phyloP scores from a whole-genome alignment of 2,113 vertebrate genomes.

The Dascyllus trimaculatus region DNA sequence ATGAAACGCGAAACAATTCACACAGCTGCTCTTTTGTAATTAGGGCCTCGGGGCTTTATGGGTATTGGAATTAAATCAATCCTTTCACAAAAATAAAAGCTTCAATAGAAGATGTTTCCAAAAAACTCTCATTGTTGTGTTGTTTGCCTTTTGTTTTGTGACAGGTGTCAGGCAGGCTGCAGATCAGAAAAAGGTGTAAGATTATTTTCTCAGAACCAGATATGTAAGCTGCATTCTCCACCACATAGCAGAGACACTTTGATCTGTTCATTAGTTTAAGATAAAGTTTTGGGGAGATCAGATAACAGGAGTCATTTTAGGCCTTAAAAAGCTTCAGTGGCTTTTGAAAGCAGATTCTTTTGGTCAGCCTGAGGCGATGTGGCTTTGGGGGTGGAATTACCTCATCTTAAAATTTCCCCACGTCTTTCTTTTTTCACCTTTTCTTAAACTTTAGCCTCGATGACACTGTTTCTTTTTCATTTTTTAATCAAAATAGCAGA shows the following conservation, averaged over 20 bases:
- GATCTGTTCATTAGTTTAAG: conserved; percentile 75
- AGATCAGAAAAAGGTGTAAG: conserved; percentile 6
- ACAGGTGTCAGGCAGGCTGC: conserved; percentile 49
- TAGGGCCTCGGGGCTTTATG: no score
- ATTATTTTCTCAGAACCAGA: conserved; percentile 16
- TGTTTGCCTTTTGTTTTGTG: background rate
- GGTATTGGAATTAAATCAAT: background rate
- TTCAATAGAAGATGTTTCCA: no score
- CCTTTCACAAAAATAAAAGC: no score
- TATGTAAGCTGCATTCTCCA: conserved; percentile 43
- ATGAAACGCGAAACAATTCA: background rate
- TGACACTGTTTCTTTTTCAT: background rate
- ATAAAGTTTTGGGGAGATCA: conserved; percentile 73
- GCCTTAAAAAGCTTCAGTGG: conserved; percentile 71
- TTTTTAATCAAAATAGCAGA: background rate
- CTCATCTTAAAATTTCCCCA: conserved; percentile 59
- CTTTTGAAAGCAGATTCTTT: conserved; percentile 81
- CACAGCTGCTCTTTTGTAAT: background rate
- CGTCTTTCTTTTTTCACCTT: conserved; percentile 23
- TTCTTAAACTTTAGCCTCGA: conserved; percentile 22
- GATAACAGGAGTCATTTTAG: conserved; percentile 74
- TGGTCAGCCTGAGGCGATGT: conserved; percentile 67
- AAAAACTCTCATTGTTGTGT: no score
- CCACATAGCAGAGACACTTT: conserved; percentile 62
- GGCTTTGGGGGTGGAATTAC: conserved; percentile 66